Evolutionary conservation across 2,888 invertebrate genomes (phyloP), one percentile per base, ranked within the genome.

Genomic region (Entomobrya multifasciata): DNA sequence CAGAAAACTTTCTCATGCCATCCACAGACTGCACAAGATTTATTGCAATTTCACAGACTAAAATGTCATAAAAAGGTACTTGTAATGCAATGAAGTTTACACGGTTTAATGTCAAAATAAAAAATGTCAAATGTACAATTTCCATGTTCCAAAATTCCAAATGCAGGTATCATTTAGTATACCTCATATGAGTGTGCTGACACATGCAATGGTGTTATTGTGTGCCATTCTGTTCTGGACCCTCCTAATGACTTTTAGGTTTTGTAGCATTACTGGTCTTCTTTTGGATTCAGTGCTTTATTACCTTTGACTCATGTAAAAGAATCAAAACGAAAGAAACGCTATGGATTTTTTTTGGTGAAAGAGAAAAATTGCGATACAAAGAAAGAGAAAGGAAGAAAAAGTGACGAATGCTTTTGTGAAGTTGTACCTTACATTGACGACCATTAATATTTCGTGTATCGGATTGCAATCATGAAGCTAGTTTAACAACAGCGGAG

Each of bases 251-350:
- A 79, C 79, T 70, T 79, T 36, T 41, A 57, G 22, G 4, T 70
- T 20, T 78, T 60, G 17, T 44, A 41, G n/a, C n/a, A n/a, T 25
- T 52, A 27, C 8, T 44, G 27, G 36, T 65, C 76, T 55, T 70
- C 52, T 41, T 67, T 22, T 1, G 17, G 17, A 15, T 52, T 15
- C 83, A 78, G 36, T 65, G 60, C 78, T 77, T 85, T 78, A 78
- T 78, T 79, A 85, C 78, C 77, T 85, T 85, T 78, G 84, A 72
- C 85, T 36, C 72, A 65, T 47, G 78, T 49, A 67, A 85, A 72
- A 52, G 49, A 70, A 80, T 72, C 36, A 36, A 36, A 8, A 47
- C 72, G 72, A 72, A 55, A 72, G 62, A 60, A 41, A 74, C 47
- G 36, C 36, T 4, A 4, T 4, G 36, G 36, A 36, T 36, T 36